phyloP scores from a whole-genome alignment of 2,113 vertebrate species.

The Isurus oxyrinchus region DNA sequence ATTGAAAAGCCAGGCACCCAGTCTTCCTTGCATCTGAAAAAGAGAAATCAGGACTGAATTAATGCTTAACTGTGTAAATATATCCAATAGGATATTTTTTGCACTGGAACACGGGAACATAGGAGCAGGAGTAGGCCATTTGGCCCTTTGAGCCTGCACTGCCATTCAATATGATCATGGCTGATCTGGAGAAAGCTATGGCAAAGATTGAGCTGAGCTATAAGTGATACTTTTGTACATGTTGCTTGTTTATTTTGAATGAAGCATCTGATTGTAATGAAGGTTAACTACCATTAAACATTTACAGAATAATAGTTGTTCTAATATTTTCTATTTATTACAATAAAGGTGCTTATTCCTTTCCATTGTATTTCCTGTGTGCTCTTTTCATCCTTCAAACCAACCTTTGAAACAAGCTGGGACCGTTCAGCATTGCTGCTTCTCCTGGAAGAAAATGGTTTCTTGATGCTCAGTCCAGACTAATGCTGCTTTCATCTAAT shows the following conservation, averaged over 20 bases:
- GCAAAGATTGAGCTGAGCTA: background rate
- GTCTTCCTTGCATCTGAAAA: background rate
- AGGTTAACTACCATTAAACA: background rate
- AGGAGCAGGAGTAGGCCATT: too few species aligned
- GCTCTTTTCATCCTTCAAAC: background rate
- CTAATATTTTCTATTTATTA: background rate
- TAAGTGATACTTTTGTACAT: background rate
- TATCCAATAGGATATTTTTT: background rate
- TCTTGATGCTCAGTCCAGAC: background rate
- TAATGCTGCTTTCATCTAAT: background rate
- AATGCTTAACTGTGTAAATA: background rate
- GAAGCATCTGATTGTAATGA: background rate
- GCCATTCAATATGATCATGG: too few species aligned
- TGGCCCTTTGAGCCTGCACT: too few species aligned
- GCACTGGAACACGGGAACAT: too few species aligned
- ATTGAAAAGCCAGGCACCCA: background rate
- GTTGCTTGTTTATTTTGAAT: background rate
- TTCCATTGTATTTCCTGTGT: background rate
- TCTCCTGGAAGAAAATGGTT: background rate
- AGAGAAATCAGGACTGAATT: background rate
- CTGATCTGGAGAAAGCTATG: background rate
- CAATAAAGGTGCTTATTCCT: background rate
- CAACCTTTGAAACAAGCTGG: background rate
- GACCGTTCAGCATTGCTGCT: background rate
- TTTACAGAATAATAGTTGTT: background rate